Evolutionary conservation across 2,113 vertebrate species (phyloP), one percentile per base, ranked within the genome.

Genomic region (Microtus ochrogaster): DNA sequence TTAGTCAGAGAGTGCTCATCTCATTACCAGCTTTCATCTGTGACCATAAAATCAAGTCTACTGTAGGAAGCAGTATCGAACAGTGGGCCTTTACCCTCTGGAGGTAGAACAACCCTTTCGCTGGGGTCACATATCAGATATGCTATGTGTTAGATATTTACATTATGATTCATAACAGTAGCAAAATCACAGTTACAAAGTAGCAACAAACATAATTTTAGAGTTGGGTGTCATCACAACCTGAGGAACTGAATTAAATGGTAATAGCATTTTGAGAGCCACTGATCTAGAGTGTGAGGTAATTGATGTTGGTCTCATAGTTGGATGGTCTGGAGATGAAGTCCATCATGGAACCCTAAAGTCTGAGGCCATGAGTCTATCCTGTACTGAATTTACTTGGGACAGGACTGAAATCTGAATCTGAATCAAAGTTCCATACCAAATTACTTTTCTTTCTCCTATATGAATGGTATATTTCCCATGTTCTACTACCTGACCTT

Each of bases 401-500:
- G 2, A 13, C 19, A 81, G 7, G 5, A 1, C 0, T 72, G 7
- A 28, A 47, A 79, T 83, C 74, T 63, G 11, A 3, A 39, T 81
- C 10, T 44, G 28, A 65, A 81, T 7, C 47, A 85, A 90, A 85
- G 33, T 58, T 65, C 16, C 33, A 3, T 39, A n/a, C 9, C 36
- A 11, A 72, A 36, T 49, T 81, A 9, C 12, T 26, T 88, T 44
- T 81, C 26, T 22, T 70, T 78, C 3, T 16, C 39, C 21, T 12
- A 58, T 9, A 83, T 4, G 3, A 74, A 89, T 11, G 52, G 21
- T 49, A n/a, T 79, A 3, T 73, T 68, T 55, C 13, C 12, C 49
- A 39, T 63, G 8, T 2, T 30, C 16, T 49, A 13, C 41, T 65
- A 24, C 41, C 6, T 44, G 0, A 21, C 2, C 0, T n/a, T 44